Conservation (phyloP, 1,140 invertebrate genomes). For the Lasioglossum baleicum region DNA sequence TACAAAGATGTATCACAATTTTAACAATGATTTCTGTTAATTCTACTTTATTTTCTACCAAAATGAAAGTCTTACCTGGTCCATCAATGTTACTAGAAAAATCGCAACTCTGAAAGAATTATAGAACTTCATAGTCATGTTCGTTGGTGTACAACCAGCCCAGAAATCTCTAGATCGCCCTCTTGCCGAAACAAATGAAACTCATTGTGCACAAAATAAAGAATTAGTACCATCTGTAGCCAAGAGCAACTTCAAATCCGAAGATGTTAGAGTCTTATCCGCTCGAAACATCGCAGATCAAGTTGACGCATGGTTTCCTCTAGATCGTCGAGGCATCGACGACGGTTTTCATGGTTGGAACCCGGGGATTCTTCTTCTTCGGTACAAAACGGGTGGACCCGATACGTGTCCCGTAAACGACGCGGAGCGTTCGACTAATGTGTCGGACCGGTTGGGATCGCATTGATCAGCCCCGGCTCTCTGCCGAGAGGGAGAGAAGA, state of each 20-base stretch:
- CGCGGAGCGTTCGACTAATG: conserved; percentile 55
- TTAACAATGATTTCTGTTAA: too few relatives aligned
- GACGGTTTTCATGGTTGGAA: conserved; percentile 45
- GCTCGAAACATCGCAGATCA: conserved; percentile 12
- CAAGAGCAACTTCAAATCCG: background rate
- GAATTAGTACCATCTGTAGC: background rate
- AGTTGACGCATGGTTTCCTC: conserved; percentile 49
- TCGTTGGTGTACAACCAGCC: too few relatives aligned
- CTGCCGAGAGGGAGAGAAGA: background rate
- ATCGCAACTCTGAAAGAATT: too few relatives aligned
- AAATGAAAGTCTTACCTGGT: too few relatives aligned
- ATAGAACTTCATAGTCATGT: too few relatives aligned
- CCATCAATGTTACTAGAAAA: too few relatives aligned
- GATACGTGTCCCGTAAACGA: conserved; percentile 55
- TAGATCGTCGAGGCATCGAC: conserved; percentile 45
- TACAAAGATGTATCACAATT: too few relatives aligned
- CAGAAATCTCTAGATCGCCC: too few relatives aligned
- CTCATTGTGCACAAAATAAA: too few relatives aligned
- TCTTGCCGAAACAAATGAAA: too few relatives aligned
- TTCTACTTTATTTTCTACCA: too few relatives aligned
- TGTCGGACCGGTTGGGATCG: conserved; percentile 47
- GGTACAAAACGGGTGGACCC: conserved; percentile 1
- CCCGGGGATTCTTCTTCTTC: conserved; percentile 7
- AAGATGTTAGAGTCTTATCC: background rate
- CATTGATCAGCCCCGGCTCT: conserved; percentile 42